Evolutionary conservation across 2,888 invertebrate species (phyloP).

Genomic region (Rhimphoctona megacephalus): DNA sequence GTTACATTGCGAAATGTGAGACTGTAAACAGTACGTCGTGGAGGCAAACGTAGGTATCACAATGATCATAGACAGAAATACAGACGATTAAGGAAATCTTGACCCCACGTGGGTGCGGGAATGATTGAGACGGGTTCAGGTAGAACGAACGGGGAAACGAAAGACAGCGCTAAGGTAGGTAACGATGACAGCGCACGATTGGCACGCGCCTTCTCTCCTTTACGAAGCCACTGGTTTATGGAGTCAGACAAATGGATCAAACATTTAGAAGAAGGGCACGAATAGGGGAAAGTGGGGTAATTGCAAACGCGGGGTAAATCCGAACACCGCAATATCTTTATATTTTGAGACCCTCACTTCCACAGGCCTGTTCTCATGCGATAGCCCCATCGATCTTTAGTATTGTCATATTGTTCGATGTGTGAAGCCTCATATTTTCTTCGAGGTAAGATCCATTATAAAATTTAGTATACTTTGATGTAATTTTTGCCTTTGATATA

Average conservation of each 20-base stretch:
- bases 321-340: too few species aligned
- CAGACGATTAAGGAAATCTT: slow-evolving; percentile 9
- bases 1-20: slow-evolving; percentile 17
- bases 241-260: slow-evolving; percentile 39
- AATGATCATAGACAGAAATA: too few species aligned
- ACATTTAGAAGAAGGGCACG: slow-evolving; percentile 38
- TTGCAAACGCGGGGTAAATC: too few species aligned
- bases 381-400: too few species aligned
- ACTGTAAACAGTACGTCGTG: neutral
- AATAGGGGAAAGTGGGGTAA: neutral
- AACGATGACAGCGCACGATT: slow-evolving; percentile 76
- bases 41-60: neutral
- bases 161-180: slow-evolving; percentile 54
- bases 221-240: slow-evolving; percentile 67
- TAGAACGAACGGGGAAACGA: neutral
- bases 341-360: slow-evolving; percentile 64
- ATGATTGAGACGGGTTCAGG: slow-evolving; percentile 33
- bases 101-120: slow-evolving; percentile 57
- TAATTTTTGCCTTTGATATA: too few species aligned
- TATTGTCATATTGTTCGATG: too few species aligned
- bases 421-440: too few species aligned
- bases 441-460: too few species aligned
- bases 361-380: slow-evolving; percentile 74
- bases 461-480: too few species aligned
- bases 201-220: slow-evolving; percentile 77